Evolutionary conservation across 2,113 vertebrate genomes (phyloP), one percentile per base, ranked within the genome.

Genomic region (Hypomesus transpacificus): DNA sequence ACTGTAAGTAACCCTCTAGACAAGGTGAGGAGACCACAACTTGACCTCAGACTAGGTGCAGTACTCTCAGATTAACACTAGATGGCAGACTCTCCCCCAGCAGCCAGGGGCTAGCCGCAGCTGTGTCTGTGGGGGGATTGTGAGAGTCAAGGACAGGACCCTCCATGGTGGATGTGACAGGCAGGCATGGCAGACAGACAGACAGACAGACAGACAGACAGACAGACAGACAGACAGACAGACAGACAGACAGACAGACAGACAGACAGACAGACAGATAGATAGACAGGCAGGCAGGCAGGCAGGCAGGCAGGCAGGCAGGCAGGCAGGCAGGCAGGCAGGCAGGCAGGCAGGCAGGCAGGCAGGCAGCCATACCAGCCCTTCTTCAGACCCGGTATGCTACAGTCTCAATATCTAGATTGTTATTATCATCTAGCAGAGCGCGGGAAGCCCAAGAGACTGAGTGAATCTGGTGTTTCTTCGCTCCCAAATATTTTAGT

Each of bases 11-110:
- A 26, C 24, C 31, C 39, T 9, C 9, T 28, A 28, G 59, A 61
- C 14, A 28, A 26, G 39, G 9, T 22, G 20, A 20, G 21, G 21
- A 11, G 20, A 59, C 9, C 16, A 63, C 16, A 63, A 2, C 16
- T 4, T 56, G n/a, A 63, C 28, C 28, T 63, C 28, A 16, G 16
- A 18, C 17, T 34, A 16, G 21, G 31, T 59, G 34, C 63, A 14
- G 63, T 65, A 5, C n/a, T 3, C 11, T 65, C 3, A 65, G 18
- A 14, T 26, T 13, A n/a, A 39, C 63, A 82, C 76, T 75, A 82
- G 80, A 70, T 82, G 80, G 66, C 76, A 73, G 56, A 70, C 75
- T 73, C 72, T 78, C 73, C 62, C 74, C 73, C 80, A 70, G n/a
- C 24, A 78, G 69, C 46, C 13, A 31, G n/a, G 31, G 61, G 22